Evolutionary conservation across 2,797 vertebrate genomes (phyloP), one percentile per base, ranked within the genome.

Genomic region (Xiphophorus birchmanni): DNA sequence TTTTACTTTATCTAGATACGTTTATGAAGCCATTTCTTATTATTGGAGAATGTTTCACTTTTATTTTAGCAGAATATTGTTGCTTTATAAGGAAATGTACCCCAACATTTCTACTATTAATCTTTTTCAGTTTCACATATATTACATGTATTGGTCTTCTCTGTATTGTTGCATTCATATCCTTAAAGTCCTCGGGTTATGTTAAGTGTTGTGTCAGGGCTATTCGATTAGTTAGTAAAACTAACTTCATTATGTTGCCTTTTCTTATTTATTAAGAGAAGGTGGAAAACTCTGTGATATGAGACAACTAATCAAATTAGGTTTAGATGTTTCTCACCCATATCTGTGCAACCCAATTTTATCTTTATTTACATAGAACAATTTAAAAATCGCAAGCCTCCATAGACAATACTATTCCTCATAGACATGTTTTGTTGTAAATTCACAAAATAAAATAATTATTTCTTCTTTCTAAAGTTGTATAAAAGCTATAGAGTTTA

Each of bases 301-400:
- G 81, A 77, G 79, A 82, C 74, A 78, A 29, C 42, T 86, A 80
- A 89, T 90, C 35, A 77, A 83, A 87, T 91, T 47, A 67, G 18
- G 8, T 42, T 40, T 40, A 23, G 40, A 67, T 67, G 35, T 40
- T 40, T 67, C 10, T 40, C 37, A 10, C 21, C 2, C 65, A 23
- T 40, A 40, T 85, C 77, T 77, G 56, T 86, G 40, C 1, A 0
- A 32, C 11, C 8, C 52, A 73, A 73, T 78, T 67, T 35, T 37
- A 52, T 47, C 26, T 56, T n/a, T 12, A n/a, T 40, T 75, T 52
- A 5, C 63, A 7, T 5, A 44, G 6, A 65, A 37, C 32, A 63
- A 63, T 17, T 7, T 63, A 8, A 32, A 15, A 13, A 29, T 35
- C 2, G 4, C 60, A 67, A 12, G 37, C 21, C 18, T 67, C 9